These are phyloP conservation scores for Manis pentadactyla DNA, from an alignment of 2,797 vertebrate species.

Conservation along the genomic window DNA sequence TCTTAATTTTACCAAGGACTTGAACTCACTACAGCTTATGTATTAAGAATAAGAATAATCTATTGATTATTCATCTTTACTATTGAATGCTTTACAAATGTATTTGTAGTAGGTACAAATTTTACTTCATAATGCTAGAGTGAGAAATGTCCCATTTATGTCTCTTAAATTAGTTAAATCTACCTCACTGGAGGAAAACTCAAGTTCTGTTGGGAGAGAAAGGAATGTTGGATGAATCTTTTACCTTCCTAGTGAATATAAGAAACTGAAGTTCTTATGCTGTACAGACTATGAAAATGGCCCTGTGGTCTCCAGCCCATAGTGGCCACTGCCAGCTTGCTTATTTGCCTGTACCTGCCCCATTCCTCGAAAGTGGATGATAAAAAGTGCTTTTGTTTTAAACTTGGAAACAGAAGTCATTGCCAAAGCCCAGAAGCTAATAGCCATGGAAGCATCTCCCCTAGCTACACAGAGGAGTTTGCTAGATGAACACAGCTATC, in stretches of 20 bases:
- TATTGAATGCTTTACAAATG: background rate
- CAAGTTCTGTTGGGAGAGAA: background rate
- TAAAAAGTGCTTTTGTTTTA: background rate
- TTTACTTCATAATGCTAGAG: background rate
- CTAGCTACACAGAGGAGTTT: background rate
- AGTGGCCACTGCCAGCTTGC: background rate
- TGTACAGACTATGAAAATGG: background rate
- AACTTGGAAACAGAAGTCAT: background rate
- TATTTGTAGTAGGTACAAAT: background rate
- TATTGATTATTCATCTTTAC: background rate
- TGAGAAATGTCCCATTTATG: background rate
- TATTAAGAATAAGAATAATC: background rate
- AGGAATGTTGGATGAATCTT: background rate
- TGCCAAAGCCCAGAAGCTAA: background rate
- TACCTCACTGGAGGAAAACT: background rate
- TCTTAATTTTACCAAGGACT: constrained; percentile 4
- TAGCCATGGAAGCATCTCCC: background rate
- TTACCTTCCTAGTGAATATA: background rate
- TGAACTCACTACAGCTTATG: background rate
- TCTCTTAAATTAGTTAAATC: background rate
- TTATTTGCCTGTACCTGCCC: background rate
- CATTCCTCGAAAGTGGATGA: background rate
- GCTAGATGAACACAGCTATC: background rate
- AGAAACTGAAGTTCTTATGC: background rate
- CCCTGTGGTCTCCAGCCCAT: background rate